These are phyloP conservation scores for Leptothorax acervorum DNA, from an alignment of 2,888 invertebrate genomes.

Conservation along the genomic window DNA sequence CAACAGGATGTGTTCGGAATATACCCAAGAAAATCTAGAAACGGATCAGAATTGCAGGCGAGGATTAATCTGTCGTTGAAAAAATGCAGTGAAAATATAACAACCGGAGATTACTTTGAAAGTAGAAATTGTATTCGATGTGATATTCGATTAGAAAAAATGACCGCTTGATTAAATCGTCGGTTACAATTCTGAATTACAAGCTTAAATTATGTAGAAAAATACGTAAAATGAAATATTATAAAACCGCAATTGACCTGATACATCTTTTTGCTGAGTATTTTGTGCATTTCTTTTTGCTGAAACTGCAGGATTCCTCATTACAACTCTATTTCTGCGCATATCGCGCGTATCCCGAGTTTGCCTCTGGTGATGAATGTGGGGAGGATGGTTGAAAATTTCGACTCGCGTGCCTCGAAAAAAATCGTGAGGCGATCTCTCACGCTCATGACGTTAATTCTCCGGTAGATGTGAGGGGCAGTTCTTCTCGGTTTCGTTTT, in stretches of 20 bases:
- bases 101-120: background rate
- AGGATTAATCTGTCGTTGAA: background rate
- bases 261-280: background rate
- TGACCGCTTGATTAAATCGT: constrained; percentile 6
- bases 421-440: constrained; percentile 26
- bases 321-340: background rate
- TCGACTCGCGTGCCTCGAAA: constrained; percentile 28
- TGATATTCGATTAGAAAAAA: constrained; percentile 4
- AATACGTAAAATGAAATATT: background rate
- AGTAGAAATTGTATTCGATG: constrained; percentile 4
- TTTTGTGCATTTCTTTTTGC: background rate
- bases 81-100: background rate
- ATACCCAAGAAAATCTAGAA: background rate
- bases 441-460: constrained; percentile 26
- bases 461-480: background rate
- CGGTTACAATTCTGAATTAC: background rate
- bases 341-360: background rate
- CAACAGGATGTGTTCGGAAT: background rate
- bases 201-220: background rate
- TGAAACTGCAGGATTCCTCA: background rate
- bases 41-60: background rate
- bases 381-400: constrained; percentile 15
- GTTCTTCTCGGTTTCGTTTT: constrained; percentile 29
- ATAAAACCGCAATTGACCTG: background rate
- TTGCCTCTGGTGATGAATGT: constrained; percentile 10